Conservation (phyloP, 2,113 vertebrate genomes). For the Corythaixoides concolor region DNA sequence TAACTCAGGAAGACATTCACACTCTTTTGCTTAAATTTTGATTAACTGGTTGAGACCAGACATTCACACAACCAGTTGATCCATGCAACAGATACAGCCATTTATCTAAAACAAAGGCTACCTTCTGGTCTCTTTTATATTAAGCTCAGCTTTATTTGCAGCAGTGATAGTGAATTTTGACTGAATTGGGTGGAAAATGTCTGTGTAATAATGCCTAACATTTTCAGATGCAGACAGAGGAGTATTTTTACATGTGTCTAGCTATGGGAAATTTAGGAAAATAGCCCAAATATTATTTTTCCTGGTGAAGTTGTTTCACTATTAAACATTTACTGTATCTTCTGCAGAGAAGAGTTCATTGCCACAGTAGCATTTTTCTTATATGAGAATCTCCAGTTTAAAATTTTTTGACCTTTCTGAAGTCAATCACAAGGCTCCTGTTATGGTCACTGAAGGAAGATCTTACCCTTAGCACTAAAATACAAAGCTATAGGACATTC, state of each 20-base stretch:
- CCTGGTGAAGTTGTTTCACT: neutral
- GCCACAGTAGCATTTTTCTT: neutral
- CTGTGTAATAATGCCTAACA: neutral
- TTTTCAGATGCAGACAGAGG: neutral
- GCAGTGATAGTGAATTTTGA: neutral
- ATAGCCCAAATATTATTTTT: neutral
- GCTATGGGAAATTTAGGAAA: neutral
- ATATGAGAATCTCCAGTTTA: neutral
- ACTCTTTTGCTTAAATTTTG: neutral
- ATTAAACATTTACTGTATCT: neutral
- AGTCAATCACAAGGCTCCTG: neutral
- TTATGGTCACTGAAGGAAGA: neutral
- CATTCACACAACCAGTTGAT: neutral
- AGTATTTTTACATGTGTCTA: neutral
- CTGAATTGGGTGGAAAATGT: neutral
- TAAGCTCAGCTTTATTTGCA: neutral
- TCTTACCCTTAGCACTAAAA: neutral
- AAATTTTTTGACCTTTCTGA: neutral
- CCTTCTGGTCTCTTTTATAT: neutral
- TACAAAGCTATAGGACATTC: neutral
- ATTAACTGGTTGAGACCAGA: neutral
- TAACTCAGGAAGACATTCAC: neutral
- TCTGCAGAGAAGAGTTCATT: neutral
- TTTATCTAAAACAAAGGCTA: neutral
- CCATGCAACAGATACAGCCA: neutral